These are phyloP conservation scores for Nettapus auritus DNA, from an alignment of 2,113 vertebrate genomes.

Conservation along the genomic window DNA sequence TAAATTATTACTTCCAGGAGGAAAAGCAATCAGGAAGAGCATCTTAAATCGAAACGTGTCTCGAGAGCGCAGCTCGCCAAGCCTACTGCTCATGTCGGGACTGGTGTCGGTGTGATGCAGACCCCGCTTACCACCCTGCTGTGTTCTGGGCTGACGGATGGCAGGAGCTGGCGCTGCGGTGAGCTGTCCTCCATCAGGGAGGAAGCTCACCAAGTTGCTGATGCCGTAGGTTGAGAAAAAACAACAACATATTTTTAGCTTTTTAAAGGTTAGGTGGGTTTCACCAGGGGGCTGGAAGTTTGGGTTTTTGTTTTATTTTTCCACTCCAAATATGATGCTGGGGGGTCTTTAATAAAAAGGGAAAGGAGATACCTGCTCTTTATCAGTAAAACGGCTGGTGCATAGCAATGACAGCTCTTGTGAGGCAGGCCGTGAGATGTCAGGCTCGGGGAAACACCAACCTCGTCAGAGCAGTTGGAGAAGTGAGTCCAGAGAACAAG, in stretches of 20 bases:
- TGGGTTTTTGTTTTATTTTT: not conserved
- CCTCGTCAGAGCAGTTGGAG: not conserved
- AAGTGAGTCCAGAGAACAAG: not conserved
- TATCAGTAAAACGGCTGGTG: not conserved
- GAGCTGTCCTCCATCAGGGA: not conserved
- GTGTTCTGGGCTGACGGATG: not conserved
- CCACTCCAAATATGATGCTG: not conserved
- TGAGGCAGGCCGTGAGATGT: not conserved
- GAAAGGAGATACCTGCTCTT: not conserved
- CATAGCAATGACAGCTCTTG: not conserved
- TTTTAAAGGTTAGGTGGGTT: not conserved
- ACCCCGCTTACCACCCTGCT: not conserved
- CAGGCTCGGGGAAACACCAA: not conserved
- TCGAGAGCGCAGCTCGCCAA: rapidly evolving
- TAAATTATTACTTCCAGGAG: not conserved
- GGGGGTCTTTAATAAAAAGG: not conserved
- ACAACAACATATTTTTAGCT: not conserved
- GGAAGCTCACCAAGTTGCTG: not conserved
- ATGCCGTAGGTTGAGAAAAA: not conserved
- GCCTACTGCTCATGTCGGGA: not conserved
- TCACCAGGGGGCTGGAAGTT: not conserved
- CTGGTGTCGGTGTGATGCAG: not conserved
- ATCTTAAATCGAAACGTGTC: not conserved
- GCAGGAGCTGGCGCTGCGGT: not conserved
- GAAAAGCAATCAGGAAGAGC: not conserved